Conservation (phyloP, 1,140 invertebrate species). For the Psix sp. region DNA sequence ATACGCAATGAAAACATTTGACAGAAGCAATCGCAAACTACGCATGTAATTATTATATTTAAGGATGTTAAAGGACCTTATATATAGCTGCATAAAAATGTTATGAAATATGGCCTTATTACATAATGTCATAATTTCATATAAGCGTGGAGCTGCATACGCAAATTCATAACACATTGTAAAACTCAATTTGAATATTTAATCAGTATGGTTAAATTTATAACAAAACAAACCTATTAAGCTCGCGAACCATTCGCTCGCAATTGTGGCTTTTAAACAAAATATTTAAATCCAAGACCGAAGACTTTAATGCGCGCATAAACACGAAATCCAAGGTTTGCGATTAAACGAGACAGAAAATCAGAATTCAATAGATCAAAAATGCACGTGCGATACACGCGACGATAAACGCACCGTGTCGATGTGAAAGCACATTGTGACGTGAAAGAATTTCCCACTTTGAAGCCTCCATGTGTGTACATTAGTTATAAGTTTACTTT, state of each 20-base stretch:
- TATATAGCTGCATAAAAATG: conserved; percentile 4
- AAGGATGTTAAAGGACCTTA: conserved; percentile 1
- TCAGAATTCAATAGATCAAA: conserved; percentile 25
- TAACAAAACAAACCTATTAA: too few relatives aligned
- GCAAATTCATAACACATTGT: not conserved
- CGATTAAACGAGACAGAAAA: too few relatives aligned
- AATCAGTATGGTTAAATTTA: too few relatives aligned
- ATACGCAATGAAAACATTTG: too few relatives aligned
- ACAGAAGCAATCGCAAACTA: too few relatives aligned
- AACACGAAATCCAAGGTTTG: too few relatives aligned
- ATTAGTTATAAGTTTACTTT: not conserved
- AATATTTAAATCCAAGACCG: too few relatives aligned
- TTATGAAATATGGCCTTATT: conserved; percentile 18
- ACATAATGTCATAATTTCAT: conserved; percentile 11
- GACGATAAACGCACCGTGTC: conserved; percentile 59
- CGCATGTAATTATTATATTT: too few relatives aligned
- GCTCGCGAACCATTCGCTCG: too few relatives aligned
- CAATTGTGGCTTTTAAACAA: too few relatives aligned
- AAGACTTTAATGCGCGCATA: not conserved
- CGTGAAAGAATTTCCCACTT: conserved; percentile 60
- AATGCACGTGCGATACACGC: conserved; percentile 39
- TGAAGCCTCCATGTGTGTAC: conserved; percentile 18
- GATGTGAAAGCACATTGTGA: conserved; percentile 60
- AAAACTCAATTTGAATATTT: too few relatives aligned
- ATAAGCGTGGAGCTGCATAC: not conserved